Conservation (phyloP, 2,113 vertebrate genomes). For the Tachysurus fulvidraco region DNA sequence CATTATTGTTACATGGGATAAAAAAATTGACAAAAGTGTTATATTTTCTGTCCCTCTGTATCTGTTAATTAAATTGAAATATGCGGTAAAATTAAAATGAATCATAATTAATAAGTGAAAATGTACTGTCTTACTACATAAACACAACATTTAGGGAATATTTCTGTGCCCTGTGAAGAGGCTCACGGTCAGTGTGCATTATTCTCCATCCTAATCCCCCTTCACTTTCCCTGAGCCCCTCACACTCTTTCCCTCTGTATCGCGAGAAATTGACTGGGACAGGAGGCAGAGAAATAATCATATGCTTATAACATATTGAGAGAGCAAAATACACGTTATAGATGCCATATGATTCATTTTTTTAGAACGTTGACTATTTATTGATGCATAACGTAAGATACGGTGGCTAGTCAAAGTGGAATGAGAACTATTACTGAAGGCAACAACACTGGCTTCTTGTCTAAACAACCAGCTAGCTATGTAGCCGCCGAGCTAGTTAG, state of each 20-base stretch:
- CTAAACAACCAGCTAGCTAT: conserved; percentile 48
- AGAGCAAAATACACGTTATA: conserved; percentile 34
- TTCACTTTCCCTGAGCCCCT: conserved; percentile 50
- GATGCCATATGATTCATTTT: background rate
- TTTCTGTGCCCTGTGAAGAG: background rate
- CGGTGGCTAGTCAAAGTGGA: conserved; percentile 6
- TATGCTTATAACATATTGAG: conserved; percentile 52
- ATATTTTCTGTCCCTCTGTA: background rate
- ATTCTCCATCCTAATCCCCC: conserved; percentile 49
- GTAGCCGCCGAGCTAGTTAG: conserved; percentile 53
- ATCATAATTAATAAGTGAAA: background rate
- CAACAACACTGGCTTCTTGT: conserved; percentile 42
- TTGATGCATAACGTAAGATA: background rate
- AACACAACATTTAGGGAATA: background rate
- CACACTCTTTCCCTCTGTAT: conserved; percentile 56
- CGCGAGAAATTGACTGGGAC: conserved; percentile 57
- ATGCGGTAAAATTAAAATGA: background rate
- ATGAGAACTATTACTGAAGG: conserved; percentile 34
- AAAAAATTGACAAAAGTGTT: background rate
- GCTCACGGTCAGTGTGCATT: conserved; percentile 15
- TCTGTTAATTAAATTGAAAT: background rate
- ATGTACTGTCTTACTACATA: too few species aligned
- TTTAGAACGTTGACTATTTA: conserved; percentile 9
- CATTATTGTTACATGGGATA: background rate
- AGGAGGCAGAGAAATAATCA: conserved; percentile 58